Conservation (phyloP, 2,113 vertebrate genomes). For the Gorsachius goisagi region DNA sequence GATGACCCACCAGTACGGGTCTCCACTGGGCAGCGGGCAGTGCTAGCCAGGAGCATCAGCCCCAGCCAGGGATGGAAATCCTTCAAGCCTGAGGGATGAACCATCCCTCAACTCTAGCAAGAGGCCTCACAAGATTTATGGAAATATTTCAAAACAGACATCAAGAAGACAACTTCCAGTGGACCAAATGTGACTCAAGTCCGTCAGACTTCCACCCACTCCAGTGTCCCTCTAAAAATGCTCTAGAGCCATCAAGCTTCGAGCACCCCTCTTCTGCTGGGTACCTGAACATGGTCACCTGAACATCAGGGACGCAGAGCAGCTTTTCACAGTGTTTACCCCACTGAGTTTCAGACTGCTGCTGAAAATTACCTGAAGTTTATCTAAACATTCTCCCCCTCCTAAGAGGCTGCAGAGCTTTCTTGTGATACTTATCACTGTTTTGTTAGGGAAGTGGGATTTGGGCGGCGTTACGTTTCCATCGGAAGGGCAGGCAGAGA, state of each 20-base stretch:
- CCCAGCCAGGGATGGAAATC: neutral
- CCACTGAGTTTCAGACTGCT: neutral
- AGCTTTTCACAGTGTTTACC: neutral
- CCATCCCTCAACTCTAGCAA: neutral
- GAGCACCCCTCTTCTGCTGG: neutral
- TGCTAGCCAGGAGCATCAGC: neutral
- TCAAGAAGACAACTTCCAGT: neutral
- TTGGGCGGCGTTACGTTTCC: neutral
- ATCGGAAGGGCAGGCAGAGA: neutral
- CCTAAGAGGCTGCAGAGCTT: neutral
- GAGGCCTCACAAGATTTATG: neutral
- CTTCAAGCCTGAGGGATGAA: neutral
- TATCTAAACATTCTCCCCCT: neutral
- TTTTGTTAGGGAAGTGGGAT: neutral
- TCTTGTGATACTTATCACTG: neutral
- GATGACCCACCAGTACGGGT: neutral
- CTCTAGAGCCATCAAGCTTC: neutral
- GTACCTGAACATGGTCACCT: rapidly evolving
- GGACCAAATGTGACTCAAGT: too few relatives aligned
- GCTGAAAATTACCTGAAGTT: neutral
- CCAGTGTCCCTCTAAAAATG: neutral
- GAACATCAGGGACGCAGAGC: neutral
- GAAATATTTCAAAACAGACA: neutral
- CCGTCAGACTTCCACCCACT: neutral
- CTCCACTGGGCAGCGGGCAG: neutral